Evolutionary conservation across 2,113 vertebrate genomes (phyloP).

Genomic region (Parus major): DNA sequence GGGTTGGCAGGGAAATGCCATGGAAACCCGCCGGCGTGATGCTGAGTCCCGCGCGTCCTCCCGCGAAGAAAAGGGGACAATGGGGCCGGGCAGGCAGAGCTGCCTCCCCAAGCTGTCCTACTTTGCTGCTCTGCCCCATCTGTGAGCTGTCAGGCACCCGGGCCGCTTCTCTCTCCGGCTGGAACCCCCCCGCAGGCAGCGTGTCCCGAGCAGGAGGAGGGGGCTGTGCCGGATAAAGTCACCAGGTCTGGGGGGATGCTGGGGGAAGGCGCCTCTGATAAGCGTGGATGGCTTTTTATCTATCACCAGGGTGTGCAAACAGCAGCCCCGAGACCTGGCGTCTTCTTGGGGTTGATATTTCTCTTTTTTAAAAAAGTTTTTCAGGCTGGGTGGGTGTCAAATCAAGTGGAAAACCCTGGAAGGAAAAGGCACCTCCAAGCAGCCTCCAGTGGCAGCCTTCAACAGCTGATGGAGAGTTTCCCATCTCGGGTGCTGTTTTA

Average conservation of each 20-base stretch:
- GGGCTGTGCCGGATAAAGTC: background rate
- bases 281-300: background rate
- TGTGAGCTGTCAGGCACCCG: conserved; percentile 36
- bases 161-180: background rate
- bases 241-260: background rate
- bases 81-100: background rate
- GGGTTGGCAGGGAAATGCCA: conserved; percentile 35
- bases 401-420: background rate
- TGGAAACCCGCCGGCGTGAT: conserved; percentile 58
- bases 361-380: background rate
- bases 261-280: background rate
- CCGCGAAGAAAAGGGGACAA: conserved; percentile 29
- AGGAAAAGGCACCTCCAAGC: background rate
- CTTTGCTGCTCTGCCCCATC: conserved; percentile 53
- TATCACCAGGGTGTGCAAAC: background rate
- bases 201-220: background rate
- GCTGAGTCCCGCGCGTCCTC: conserved; percentile 53
- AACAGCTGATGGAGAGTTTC: background rate
- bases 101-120: conserved; percentile 59
- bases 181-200: background rate
- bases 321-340: background rate
- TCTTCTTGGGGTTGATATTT: background rate
- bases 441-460: background rate
- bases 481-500: rapidly evolving
- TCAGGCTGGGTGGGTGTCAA: background rate